A percentile compares a stretch with the other conserved stretches of the same genome.
These are phyloP conservation scores for Frankliniella fusca DNA, from an alignment of 2,888 invertebrate genomes.

Conservation along the genomic window DNA sequence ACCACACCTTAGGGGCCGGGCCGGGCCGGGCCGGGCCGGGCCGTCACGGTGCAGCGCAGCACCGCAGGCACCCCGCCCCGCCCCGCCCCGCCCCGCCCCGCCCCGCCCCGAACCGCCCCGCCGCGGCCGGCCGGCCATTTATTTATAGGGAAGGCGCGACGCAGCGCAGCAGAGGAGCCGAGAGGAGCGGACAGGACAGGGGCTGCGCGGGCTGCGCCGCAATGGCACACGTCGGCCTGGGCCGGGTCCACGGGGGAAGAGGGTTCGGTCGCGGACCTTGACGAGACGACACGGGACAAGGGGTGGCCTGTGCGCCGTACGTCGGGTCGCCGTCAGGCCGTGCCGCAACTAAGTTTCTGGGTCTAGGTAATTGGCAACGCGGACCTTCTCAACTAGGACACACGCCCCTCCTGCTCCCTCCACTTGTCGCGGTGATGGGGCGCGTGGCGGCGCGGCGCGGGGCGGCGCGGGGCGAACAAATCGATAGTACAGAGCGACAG, in stretches of 20 bases:
- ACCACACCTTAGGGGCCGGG: background rate
- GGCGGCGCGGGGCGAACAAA: too few species aligned
- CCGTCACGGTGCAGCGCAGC: background rate
- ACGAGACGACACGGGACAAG: too few species aligned
- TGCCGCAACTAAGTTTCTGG: background rate
- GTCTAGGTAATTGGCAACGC: background rate
- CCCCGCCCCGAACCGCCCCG: background rate
- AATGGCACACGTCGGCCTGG: background rate
- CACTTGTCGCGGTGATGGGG: background rate
- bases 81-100: background rate
- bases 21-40: background rate
- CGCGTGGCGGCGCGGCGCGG: too few species aligned
- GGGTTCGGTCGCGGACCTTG: too few species aligned
- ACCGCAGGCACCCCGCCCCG: background rate
- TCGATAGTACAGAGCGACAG: background rate
- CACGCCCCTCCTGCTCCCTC: background rate
- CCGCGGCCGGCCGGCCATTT: background rate
- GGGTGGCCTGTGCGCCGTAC: too few species aligned
- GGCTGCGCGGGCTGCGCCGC: background rate
- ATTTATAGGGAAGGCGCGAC: background rate
- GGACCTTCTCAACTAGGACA: background rate
- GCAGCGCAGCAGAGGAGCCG: background rate
- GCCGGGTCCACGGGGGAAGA: too few species aligned
- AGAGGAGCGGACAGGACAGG: background rate
- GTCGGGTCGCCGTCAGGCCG: too few species aligned